Base-by-base conservation (phyloP, 2,797 vertebrate genomes). In the Alfaro cultratus region DNA sequence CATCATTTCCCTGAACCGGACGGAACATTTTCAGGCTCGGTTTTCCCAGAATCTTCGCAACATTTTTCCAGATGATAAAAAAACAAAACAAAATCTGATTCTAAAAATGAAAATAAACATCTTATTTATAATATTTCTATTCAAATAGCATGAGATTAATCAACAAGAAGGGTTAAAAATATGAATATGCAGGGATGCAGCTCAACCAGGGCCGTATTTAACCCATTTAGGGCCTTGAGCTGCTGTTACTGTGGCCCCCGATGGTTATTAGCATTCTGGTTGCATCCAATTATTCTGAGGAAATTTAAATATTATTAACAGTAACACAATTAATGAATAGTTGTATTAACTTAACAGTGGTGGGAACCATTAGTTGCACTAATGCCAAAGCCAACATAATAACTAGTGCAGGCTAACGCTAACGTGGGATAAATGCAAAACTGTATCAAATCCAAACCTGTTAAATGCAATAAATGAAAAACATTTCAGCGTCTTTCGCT, bases 1-100 rank as follows among this genome's bases (percentile, higher is more conserved):
- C 53, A 80, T 84, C 60, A 76, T 68, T 86, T 83, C 80, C 84
- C 31, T 13, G 2, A 16, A 13, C 18, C 77, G 70, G 78, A 79
- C 16, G 4, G 10, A 79, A 73, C 49, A 57, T 77, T 68, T 77
- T 29, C 67, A 78, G 26, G 34, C 18, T 9, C 31, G 49, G 12
- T 45, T 21, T 23, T 21, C 21, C 3, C 21, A 18, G 49, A 70
- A 31, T 60, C 6, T 16, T 23, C 15, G 21, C 16, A 11, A 8
- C 49, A 23, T 18, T 49, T 18, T 18, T 18, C 47, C 47, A 49
- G 1, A 21, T 49, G 49, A 51, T 21, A 51, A 51, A n/a, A n/a
- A n/a, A n/a, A n/a, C 1, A 26, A 55, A 10, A 26, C 16, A 55
- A 55, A 55, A 4, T 26, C 9, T 26, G 51, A 26, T 9, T 26